A percentile compares a stretch with the other conserved stretches of the same genome.
Evolutionary conservation across 1,140 invertebrate genomes (phyloP).

Genomic region (Orussus abietinus): DNA sequence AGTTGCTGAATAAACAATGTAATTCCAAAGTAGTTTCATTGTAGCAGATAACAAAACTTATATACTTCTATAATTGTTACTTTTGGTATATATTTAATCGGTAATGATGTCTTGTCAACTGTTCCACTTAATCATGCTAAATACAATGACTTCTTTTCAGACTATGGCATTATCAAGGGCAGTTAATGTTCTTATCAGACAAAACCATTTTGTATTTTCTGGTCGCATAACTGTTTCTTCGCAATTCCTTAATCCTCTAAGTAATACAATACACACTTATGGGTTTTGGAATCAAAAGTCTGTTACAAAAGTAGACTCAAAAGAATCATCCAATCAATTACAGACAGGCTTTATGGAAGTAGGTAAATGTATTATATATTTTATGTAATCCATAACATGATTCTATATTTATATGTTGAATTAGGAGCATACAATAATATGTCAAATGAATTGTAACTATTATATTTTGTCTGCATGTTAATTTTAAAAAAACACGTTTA

Average conservation of each 20-base stretch:
- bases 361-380: slow-evolving; percentile 34
- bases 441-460: too few relatives aligned
- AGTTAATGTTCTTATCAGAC: slow-evolving; percentile 26
- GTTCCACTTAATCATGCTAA: too few relatives aligned
- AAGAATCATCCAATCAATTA: slow-evolving; percentile 27
- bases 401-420: too few relatives aligned
- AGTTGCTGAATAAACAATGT: neutral
- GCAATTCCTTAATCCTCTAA: too few relatives aligned
- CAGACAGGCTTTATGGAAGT: slow-evolving; percentile 35
- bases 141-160: slow-evolving; percentile 19
- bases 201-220: slow-evolving; percentile 13
- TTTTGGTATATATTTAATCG: too few relatives aligned
- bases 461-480: neutral
- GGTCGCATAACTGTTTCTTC: too few relatives aligned
- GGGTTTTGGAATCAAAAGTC: slow-evolving; percentile 32
- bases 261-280: slow-evolving; percentile 13
- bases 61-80: too few relatives aligned
- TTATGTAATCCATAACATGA: too few relatives aligned
- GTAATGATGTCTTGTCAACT: too few relatives aligned
- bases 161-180: slow-evolving; percentile 36
- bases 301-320: slow-evolving; percentile 21
- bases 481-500: neutral
- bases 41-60: too few relatives aligned
- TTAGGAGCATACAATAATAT: too few relatives aligned
- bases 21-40: too few relatives aligned